Base-by-base conservation (phyloP, 1,140 invertebrate species). In the Lasioglossum baleicum region DNA sequence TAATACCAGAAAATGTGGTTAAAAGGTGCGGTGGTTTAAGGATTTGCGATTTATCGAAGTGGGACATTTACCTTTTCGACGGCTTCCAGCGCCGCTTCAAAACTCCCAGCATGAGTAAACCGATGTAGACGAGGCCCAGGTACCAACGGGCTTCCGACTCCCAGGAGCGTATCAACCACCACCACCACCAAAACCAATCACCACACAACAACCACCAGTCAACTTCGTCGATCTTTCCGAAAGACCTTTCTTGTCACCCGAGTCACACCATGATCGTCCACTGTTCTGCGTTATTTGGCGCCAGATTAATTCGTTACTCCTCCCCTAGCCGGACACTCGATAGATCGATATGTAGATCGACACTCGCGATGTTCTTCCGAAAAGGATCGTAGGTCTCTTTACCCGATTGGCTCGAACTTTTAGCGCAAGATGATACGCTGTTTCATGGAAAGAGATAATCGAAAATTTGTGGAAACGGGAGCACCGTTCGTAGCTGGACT, bases 51-150 rank as follows among this genome's bases (percentile, higher is more conserved):
- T 26, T 26, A 26, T 26, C 26, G 26, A 26, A 26, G 26, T 26
- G 26, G 26, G 26, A 26, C 26, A 75, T 82, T 88, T 56, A 91
- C 91, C 91, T 83, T 88, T 91, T 92, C 58, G 90, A 91, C 80
- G 91, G 91, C 87, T 92, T 92, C 91, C 91, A 92, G 82, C 91
- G 91, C 83, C 91, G 90, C 83, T 92, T 92, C 31, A 92, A 84
- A 64, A 92, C 90, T 82, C 91, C 91, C 79, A 92, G 85, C 91
- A 91, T 91, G 84, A 83, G 76, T 83, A 85, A 75, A 75, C 80
- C 71, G 83, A 87, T 31, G 70, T 80, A 67, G 77, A 77, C 51
- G 77, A 85, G 73, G 70, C 74, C 81, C 77, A 82, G 68, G 58
- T 82, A 64, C 79, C 80, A 82, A 79, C 56, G 73, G 64, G 67